A percentile compares a stretch with the other conserved stretches of the same genome.
Conservation (phyloP, 2,113 vertebrate species). For the Halcyon malimbica region DNA sequence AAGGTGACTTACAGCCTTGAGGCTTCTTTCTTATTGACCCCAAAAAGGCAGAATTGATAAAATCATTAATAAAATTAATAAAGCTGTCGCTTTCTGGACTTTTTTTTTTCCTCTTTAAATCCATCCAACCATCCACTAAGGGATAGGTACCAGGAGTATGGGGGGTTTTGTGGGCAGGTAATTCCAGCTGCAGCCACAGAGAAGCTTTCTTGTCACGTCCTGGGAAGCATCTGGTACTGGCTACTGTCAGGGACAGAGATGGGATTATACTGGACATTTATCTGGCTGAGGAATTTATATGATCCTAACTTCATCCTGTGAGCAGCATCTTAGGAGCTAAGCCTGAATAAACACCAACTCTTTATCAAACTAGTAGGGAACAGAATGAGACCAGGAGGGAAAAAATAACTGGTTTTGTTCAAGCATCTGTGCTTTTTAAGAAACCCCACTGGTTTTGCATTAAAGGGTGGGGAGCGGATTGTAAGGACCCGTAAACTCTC, state of each 20-base stretch:
- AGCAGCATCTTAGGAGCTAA: not conserved
- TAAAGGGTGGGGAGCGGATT: not conserved
- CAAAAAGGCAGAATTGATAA: not conserved
- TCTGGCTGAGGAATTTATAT: constrained; percentile 1
- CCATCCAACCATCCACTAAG: not conserved
- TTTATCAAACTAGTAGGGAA: not conserved
- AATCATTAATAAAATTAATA: not conserved
- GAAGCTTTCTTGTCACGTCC: not conserved
- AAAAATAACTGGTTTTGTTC: not conserved
- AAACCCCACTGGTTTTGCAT: fast-evolving
- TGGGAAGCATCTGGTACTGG: not conserved
- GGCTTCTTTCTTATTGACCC: no score
- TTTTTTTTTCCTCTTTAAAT: not conserved
- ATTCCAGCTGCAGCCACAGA: fast-evolving
- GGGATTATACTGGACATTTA: not conserved
- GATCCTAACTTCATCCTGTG: not conserved
- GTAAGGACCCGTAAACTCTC: not conserved
- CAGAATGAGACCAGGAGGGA: not conserved
- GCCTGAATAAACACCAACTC: not conserved
- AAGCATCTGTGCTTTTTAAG: not conserved
- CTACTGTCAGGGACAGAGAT: not conserved
- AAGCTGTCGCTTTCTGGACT: fast-evolving
- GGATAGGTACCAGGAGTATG: not conserved
- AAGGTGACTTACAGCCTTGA: not conserved
- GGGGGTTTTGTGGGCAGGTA: not conserved